Conservation (phyloP, 2,797 vertebrate genomes). For the Enteromius afrohamiltoni region DNA sequence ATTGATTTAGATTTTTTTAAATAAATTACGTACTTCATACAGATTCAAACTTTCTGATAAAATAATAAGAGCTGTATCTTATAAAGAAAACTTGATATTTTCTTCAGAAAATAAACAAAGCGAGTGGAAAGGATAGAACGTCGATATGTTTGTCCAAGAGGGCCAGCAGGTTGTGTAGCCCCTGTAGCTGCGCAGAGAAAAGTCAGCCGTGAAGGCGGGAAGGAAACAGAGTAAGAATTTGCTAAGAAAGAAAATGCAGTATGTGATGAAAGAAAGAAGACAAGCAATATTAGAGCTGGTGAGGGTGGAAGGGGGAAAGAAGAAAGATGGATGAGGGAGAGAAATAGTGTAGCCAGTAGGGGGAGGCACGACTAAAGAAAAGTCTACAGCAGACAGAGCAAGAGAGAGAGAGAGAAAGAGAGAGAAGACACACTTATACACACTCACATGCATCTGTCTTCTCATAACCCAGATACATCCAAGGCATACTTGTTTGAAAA, state of each 20-base stretch:
- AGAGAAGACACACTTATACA: slow-evolving; percentile 2
- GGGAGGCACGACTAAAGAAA: slow-evolving; percentile 82
- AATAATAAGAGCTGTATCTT: not conserved
- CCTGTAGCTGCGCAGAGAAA: not conserved
- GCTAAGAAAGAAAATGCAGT: slow-evolving; percentile 1
- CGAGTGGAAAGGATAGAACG: slow-evolving; percentile 8
- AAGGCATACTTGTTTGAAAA: slow-evolving; percentile 39
- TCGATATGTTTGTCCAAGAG: slow-evolving; percentile 13
- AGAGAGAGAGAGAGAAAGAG: slow-evolving; percentile 36
- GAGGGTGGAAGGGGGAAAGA: slow-evolving; percentile 39
- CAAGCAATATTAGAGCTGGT: slow-evolving; percentile 20
- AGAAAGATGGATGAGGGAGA: slow-evolving; percentile 39
- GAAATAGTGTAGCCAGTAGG: slow-evolving; percentile 76
- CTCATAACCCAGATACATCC: slow-evolving; percentile 50
- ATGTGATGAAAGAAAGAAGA: not conserved
- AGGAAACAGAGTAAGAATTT: slow-evolving; percentile 11
- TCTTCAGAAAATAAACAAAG: not conserved
- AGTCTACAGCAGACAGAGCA: slow-evolving; percentile 56
- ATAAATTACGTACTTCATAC: not conserved
- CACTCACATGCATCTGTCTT: slow-evolving; percentile 46
- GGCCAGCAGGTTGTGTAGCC: slow-evolving; percentile 24
- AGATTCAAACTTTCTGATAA: not conserved
- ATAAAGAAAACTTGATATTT: not conserved
- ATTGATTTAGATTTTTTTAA: not conserved
- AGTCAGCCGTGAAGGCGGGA: slow-evolving; percentile 4